phyloP scores from a whole-genome alignment of 2,113 vertebrate species.

The Anarrhichthys ocellatus region DNA sequence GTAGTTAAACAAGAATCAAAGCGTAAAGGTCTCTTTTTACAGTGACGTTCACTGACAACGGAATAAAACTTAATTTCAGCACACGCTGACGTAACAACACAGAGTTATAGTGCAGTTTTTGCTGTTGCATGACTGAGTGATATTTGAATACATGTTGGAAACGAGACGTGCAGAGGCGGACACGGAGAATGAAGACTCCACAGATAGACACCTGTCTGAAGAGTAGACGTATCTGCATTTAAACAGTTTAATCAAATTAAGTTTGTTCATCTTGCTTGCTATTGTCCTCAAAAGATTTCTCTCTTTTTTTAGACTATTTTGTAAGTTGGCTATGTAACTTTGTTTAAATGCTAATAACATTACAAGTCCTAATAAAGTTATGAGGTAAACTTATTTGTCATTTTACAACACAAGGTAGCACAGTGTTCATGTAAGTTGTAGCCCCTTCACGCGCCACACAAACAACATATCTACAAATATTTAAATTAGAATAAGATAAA shows the following conservation, averaged over 20 bases:
- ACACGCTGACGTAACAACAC: background rate
- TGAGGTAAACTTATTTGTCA: background rate
- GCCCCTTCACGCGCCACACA: background rate
- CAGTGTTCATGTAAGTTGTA: background rate
- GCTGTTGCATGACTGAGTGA: background rate
- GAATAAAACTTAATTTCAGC: background rate
- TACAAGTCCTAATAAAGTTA: background rate
- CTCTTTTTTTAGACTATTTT: constrained; percentile 5
- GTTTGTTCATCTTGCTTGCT: background rate
- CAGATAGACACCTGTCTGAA: background rate
- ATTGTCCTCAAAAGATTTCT: background rate
- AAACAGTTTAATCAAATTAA: background rate
- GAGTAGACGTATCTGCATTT: background rate
- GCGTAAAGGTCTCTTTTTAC: background rate
- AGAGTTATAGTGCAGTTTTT: too few relatives aligned
- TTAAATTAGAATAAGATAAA: background rate
- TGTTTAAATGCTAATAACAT: background rate
- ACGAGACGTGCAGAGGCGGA: background rate
- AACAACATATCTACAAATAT: background rate
- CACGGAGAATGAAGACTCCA: background rate
- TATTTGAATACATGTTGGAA: background rate
- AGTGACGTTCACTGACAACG: too few relatives aligned
- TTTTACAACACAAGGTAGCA: background rate
- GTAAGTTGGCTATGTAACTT: background rate
- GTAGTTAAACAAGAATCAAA: background rate